Evolutionary conservation across 2,888 invertebrate species (phyloP), one percentile per base, ranked within the genome.

Genomic region (Lasioglossum calceatum): DNA sequence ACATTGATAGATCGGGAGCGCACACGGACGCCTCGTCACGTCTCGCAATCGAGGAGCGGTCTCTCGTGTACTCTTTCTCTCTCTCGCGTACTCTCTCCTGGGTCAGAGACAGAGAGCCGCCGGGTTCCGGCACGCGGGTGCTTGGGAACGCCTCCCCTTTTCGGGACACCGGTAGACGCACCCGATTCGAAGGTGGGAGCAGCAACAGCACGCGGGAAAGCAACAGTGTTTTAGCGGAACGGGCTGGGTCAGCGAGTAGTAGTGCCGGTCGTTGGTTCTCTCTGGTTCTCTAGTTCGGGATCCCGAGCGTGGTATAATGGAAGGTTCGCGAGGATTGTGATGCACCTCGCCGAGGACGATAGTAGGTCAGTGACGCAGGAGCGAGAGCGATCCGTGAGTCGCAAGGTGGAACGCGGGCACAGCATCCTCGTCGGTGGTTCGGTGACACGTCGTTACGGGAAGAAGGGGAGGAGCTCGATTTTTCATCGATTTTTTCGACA

Each of bases 181-280:
- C 64, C 67, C 39, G 39, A 73, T 58, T 61, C 73, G 74, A 85
- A 81, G 70, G 81, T 70, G 82, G 67, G 58, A 88, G 87, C 64
- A 64, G 64, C 61, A 47, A 47, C 47, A 64, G 64, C 89, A 90
- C 91, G 91, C 90, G 91, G 87, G 85, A 85, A 84, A 90, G 91
- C 91, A 91, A 91, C 91, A 91, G 91, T 91, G 89, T 89, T 88
- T 47, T 80, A 76, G 61, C 81, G 54, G 81, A 39, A 70, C 72
- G 81, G 50, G 32, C 12, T 36, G 67, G 36, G 67, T 36, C 32
- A 67, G 67, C 67, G 36, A 67, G 32, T 10, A 54, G n/a, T 54
- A 23, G 67, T 36, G 67, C 67, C 67, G 36, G 67, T 32, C 32
- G 67, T 32, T 23, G 32, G 67, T 67, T 67, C 36, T 36, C 19